Base-by-base conservation (phyloP, 2,888 invertebrate genomes). In the Trisateles emortualis region DNA sequence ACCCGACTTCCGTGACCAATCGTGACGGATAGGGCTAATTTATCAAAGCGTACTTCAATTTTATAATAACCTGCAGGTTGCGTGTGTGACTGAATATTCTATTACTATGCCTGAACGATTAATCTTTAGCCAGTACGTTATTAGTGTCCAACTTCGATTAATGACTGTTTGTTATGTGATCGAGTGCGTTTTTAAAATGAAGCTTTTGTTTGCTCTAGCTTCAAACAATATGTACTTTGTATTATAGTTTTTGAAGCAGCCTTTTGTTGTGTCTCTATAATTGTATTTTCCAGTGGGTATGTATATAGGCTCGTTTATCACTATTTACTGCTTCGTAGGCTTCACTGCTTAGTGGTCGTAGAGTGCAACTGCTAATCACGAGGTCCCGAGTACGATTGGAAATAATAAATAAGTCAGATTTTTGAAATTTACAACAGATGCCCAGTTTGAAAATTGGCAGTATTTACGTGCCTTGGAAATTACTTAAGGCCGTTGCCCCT, bases 31-130 rank as follows among this genome's bases (percentile, higher is more conserved):
- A 88, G 85, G 83, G 76, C 85, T 86, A 87, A 91, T 92, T 88
- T 90, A 91, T 92, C 89, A 90, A 85, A 84, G 72, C 76, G 71
- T 79, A 84, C 86, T 87, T 89, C 90, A 90, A 89, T 90, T 91
- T 89, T 88, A 88, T 87, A 89, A 86, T 86, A 86, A 86, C 85
- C 79, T 75, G 83, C 82, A 85, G 85, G 86, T 88, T 87, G 88
- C 88, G 87, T 90, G 88, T 88, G 87, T 87, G 87, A 90, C 88
- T 87, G 87, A 86, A 88, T 90, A 90, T 91, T 91, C 90, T 92
- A 90, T 90, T 90, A 88, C 83, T 78, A 70, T 70, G 79, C 79
- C 72, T 73, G 70, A 72, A 78, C 88, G 79, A 90, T 90, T 89
- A 89, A 92, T 92, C 89, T 90, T 87, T 79, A 66, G 71, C 62